Evolutionary conservation across 2,797 vertebrate species (phyloP), one percentile per base, ranked within the genome.

Genomic region (Sebastes variabilis): DNA sequence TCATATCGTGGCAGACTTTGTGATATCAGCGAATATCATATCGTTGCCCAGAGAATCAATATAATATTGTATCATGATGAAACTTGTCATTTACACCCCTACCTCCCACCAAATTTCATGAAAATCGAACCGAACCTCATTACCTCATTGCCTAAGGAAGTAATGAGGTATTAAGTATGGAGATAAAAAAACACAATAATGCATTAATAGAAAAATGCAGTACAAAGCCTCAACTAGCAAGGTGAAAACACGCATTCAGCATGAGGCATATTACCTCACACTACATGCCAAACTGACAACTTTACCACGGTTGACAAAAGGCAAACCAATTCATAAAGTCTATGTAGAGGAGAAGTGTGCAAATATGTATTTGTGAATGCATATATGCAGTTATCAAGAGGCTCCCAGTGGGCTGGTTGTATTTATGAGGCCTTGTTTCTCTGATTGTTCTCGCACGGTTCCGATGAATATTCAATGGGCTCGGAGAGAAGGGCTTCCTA

Each of bases 401-500:
- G 67, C 80, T 93, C 94, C 92, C 92, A 73, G 85, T 82, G 92
- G 92, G 66, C 83, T 80, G 90, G 80, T 88, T 85, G 86, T 90
- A 95, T 93, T 94, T 92, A 93, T 91, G 92, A 92, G 90, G 80
- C 89, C 92, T 91, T 93, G 93, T 93, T 93, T 89, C 88, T 89
- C 82, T 92, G 91, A 94, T 93, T 93, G 92, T 90, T 92, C 89
- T 87, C 34, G 67, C 76, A 68, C 83, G 46, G 88, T 86, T 92
- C 64, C 81, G 83, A 93, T 95, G 92, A 94, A 96, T 95, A 95
- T 94, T 95, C 94, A 95, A 93, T 94, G 90, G 72, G 79, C 83
- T 92, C 61, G 22, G 83, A 92, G 76, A 92, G 81, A 88, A 89
- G 74, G 88, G 81, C 77, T 94, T 89, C 82, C 77, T 62, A 22